Base-by-base conservation (phyloP, 1,140 invertebrate species). In the Drosophila ficusphila region DNA sequence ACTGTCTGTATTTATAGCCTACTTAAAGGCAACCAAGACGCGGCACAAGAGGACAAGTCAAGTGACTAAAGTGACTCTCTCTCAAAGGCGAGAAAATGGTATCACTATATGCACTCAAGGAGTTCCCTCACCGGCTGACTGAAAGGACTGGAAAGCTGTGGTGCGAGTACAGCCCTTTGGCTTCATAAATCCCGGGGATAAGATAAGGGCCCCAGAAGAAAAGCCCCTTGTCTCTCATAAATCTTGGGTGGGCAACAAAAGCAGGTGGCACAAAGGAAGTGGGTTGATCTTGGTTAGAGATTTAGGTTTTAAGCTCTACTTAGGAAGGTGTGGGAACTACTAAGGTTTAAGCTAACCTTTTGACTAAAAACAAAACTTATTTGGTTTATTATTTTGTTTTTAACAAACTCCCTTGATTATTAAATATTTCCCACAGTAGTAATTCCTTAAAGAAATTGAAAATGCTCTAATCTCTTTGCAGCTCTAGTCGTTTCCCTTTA, bases 1-100 rank as follows among this genome's bases (percentile, higher is more conserved):
- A 39, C 23, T 5, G 25, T 33, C 11, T 64, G 67, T 82, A 82
- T 82, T 77, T 82, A 77, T 82, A 83, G 79, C 74, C 73, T 82
- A 76, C 73, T 82, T 82, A 81, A 62, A 56, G 68, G 76, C 51
- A 56, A 62, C 42, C 36, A 25, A 47, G 34, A 16, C 49, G 53
- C 31, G 29, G 25, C 57, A 51, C 38, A n/a, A n/a, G 51, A 51
- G 53, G 2, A 18, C n/a, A 58, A 58, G 54, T 54, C 54, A 58
- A 58, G 54, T 54, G 54, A 54, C 12, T 34, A 34, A 58, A 58
- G 54, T 54, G 54, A 54, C 12, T 34, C 23, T 57, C 48, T 57
- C 25, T 51, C 29, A 54, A 16, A 12, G 9, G 11, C 19, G 8
- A 11, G 4, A 21, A 25, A 53, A 25, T 58, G 29, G 14, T 29